Evolutionary conservation across 2,113 vertebrate genomes (phyloP).

Genomic region (Chroicocephalus ridibundus): DNA sequence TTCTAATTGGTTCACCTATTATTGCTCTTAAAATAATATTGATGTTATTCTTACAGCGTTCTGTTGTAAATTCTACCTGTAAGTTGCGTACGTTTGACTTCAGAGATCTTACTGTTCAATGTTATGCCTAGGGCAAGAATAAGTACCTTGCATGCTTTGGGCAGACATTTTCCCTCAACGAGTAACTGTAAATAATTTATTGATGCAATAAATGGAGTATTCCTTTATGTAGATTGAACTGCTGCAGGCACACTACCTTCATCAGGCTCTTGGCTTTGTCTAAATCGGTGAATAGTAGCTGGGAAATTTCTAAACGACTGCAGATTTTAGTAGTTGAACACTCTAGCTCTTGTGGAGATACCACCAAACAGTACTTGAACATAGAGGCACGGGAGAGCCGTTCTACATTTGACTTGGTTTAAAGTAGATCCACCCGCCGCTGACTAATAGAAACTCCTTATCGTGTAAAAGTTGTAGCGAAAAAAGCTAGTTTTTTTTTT

Average conservation of each 20-base stretch:
- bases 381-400: neutral
- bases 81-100: neutral
- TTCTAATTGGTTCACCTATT: neutral
- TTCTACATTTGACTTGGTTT: neutral
- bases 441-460: neutral
- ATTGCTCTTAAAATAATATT: neutral
- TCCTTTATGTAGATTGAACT: neutral
- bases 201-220: neutral
- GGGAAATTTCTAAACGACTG: neutral
- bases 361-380: neutral
- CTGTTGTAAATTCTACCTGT: neutral
- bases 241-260: neutral
- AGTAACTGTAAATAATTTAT: conserved; percentile 6
- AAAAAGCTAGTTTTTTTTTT: neutral
- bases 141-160: neutral
- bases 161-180: neutral
- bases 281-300: neutral
- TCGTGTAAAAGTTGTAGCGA: neutral
- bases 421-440: neutral
- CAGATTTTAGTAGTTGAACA: neutral
- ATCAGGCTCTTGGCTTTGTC: neutral
- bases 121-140: neutral
- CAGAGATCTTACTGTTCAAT: neutral
- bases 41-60: neutral
- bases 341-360: neutral